Base-by-base conservation (phyloP, 2,797 vertebrate species). In the Neomorphus geoffroyi region DNA sequence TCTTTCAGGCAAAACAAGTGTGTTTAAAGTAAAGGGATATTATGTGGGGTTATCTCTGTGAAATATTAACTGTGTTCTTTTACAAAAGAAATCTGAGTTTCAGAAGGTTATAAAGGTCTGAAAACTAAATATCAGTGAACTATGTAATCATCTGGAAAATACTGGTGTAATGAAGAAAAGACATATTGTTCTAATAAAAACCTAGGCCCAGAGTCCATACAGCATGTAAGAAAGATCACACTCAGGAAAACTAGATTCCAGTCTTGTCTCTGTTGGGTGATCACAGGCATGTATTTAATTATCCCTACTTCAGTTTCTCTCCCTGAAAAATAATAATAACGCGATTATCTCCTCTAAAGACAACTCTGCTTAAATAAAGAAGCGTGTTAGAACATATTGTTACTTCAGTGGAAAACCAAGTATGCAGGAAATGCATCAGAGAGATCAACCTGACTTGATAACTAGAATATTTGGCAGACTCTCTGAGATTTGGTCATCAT, bases 101-200 rank as follows among this genome's bases (percentile, higher is more conserved):
- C 71, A 61, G 54, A 28, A 70, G 14, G 30, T 72, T 92, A 69
- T 35, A 50, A 85, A 93, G 37, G 60, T 92, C 73, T 89, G 74
- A 56, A 94, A 92, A 71, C 70, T 56, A 77, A 81, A 1, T 86
- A 79, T 56, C 51, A 74, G 39, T 53, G 45, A 90, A 86, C 33
- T 64, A 80, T 51, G 32, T 53, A 95, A 92, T 91, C 71, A 88
- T 91, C 48, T 80, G 33, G 67, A 92, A 90, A 92, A 82, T 48
- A 65, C 13, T 56, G 13, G 21, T 67, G 22, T 73, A 88, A 92
- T 88, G 80, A 88, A 90, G 75, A 93, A 88, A 91, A 93, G 90
- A 95, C 30, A 62, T 54, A 95, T 51, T 72, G 72, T 62, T 94
- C 54, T 81, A 94, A 97, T 96, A 94, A 95, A 93, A 95, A n/a